Conservation (phyloP, 2,797 vertebrate species). For the Anabacerthia variegaticeps region DNA sequence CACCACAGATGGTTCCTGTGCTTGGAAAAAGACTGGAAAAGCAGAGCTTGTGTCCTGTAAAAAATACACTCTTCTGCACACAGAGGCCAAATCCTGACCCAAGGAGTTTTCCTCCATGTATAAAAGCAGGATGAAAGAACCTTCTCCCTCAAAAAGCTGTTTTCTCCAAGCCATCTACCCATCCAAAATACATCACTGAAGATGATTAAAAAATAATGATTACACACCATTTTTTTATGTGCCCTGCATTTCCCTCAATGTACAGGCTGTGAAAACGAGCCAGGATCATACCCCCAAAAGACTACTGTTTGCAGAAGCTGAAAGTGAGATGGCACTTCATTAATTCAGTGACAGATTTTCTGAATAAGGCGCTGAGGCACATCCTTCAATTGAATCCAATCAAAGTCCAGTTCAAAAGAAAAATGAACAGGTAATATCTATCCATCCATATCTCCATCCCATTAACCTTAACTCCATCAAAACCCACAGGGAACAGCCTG, state of each 20-base stretch:
- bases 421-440: neutral
- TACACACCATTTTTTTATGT: neutral
- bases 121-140: neutral
- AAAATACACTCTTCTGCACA: neutral
- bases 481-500: neutral
- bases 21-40: neutral
- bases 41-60: neutral
- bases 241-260: neutral
- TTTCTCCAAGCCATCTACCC: neutral
- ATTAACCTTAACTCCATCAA: neutral
- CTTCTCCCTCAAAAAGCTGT: neutral
- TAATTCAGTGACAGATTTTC: neutral
- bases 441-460: neutral
- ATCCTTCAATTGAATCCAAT: neutral
- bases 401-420: neutral
- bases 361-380: neutral
- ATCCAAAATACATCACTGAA: neutral
- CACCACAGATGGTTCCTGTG: slow-evolving; percentile 20
- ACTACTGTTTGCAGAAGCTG: neutral
- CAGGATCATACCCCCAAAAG: neutral
- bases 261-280: neutral
- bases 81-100: neutral
- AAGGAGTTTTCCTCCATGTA: neutral
- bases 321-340: neutral
- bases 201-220: neutral